phyloP scores from a whole-genome alignment of 2,113 vertebrate genomes.

The Proteles cristata region DNA sequence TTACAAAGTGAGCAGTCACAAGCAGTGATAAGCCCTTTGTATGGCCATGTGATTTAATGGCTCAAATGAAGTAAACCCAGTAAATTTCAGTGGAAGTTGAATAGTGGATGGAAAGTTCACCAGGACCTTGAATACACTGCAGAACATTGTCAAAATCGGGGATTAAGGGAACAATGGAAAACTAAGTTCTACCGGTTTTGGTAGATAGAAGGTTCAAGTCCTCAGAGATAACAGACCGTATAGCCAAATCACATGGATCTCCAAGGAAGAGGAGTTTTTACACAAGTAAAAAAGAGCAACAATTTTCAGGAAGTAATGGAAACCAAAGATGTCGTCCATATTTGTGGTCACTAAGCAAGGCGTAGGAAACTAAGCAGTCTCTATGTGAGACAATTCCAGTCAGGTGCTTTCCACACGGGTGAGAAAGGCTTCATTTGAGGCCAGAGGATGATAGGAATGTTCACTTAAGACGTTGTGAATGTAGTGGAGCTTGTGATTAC shows the following conservation, averaged over 20 bases:
- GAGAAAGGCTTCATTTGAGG: neutral
- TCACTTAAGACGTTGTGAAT: neutral
- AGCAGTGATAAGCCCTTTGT: neutral
- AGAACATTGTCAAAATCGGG: neutral
- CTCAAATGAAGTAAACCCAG: neutral
- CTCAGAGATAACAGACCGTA: neutral
- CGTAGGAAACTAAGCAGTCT: neutral
- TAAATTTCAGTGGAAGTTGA: conserved; percentile 7
- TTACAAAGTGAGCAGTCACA: neutral
- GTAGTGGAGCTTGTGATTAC: neutral
- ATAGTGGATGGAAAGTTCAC: neutral
- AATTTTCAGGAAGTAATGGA: neutral
- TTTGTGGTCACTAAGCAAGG: neutral
- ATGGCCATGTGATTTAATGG: neutral
- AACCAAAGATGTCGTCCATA: neutral
- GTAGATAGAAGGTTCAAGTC: neutral
- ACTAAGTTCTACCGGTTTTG: neutral
- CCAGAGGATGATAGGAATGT: neutral
- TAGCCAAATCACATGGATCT: neutral
- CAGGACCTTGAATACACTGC: neutral
- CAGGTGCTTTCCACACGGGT: neutral
- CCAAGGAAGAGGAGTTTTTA: neutral
- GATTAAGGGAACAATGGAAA: neutral
- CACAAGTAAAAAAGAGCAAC: neutral
- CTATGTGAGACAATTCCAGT: neutral